Conservation (phyloP, 2,888 invertebrate genomes). For the Rhorus exstirpatorius region DNA sequence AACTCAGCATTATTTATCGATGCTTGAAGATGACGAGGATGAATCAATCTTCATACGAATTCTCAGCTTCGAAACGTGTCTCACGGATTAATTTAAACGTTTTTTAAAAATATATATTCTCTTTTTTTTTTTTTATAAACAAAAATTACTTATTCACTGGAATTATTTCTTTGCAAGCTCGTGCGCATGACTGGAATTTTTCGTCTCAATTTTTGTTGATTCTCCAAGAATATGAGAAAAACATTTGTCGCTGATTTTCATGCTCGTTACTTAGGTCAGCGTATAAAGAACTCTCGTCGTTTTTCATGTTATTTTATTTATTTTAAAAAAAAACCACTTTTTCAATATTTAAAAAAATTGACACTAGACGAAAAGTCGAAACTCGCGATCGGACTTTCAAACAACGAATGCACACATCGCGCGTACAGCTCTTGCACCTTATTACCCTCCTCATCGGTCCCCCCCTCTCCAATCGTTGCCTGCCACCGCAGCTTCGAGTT, state of each 20-base stretch:
- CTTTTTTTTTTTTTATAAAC: neutral
- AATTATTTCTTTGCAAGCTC: too few relatives aligned
- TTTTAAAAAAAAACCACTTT: neutral
- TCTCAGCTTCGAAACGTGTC: too few relatives aligned
- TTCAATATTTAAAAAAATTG: neutral
- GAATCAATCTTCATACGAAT: too few relatives aligned
- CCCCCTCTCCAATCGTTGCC: neutral
- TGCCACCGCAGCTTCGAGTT: constrained; percentile 40
- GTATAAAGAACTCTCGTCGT: too few relatives aligned
- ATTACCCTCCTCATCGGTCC: constrained; percentile 14
- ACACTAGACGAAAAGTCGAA: constrained; percentile 21
- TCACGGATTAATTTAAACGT: too few relatives aligned
- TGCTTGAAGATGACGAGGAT: too few relatives aligned
- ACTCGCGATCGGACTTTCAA: constrained; percentile 29
- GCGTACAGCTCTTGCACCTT: constrained; percentile 13
- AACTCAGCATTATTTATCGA: neutral
- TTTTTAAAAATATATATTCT: too few relatives aligned
- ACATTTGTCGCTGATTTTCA: too few relatives aligned
- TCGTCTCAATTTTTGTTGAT: neutral
- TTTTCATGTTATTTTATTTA: neutral
- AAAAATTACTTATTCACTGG: neutral
- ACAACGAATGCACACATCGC: constrained; percentile 41
- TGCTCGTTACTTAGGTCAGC: neutral
- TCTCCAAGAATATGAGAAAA: neutral
- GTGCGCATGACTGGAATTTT: neutral